Evolutionary conservation across 2,888 invertebrate species (phyloP), one percentile per base, ranked within the genome.

Genomic region (Orchesellides sinensis): DNA sequence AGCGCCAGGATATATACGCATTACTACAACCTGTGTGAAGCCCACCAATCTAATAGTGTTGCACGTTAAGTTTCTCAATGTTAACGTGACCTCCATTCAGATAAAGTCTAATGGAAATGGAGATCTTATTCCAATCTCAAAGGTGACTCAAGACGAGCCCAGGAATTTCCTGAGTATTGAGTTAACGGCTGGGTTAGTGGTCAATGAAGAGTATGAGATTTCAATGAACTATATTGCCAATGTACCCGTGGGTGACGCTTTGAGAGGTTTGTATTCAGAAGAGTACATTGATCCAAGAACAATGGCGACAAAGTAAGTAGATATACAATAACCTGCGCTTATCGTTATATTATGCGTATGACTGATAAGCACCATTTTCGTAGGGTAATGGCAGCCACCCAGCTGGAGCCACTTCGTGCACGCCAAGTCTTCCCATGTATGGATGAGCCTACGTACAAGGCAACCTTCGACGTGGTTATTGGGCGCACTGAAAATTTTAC

Each of bases 371-470:
- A 32, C n/a, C n/a, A 21, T 47, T 35, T 27, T 25, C 21, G 25
- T 5, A 75, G 75, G 23, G 68, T 77, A 8, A 47, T 78, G 61
- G 78, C 78, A 19, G 59, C 54, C 12, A 83, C 83, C 0, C 78
- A 83, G 21, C 47, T 83, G 45, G 79, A 83, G 35, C 79, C 83
- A 6, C 12, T 74, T 0, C 10, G 79, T 23, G 83, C 74, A 4
- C 23, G 83, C 14, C 83, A 79, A 25, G 68, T 83, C 2, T 63
- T 83, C 23, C 79, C 79, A 32, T 74, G 69, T 10, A 59, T 83
- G 32, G 83, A 83, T 35, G 83, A 83, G 32, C 83, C 83, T 2
- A 54, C 73, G 1, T 79, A 40, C 54, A 83, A 79, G 65, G 29
- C 83, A 25, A 68, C 32, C 0, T 79, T 68, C 40, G 47, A 52